Base-by-base conservation (phyloP, 2,797 vertebrate genomes). In the Discoglossus pictus region DNA sequence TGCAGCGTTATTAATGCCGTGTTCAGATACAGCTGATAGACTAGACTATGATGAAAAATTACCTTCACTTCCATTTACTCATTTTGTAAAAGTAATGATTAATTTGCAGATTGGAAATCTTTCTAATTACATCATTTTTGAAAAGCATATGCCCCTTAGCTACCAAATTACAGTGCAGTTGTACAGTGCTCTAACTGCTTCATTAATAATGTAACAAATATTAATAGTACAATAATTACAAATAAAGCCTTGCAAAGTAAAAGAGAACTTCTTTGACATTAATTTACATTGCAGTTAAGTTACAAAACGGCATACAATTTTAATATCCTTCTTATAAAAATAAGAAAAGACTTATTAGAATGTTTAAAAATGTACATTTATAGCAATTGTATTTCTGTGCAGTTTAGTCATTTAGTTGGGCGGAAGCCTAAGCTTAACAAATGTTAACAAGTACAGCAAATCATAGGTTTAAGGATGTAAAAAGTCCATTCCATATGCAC, bases 71-170 rank as follows among this genome's bases (percentile, higher is more conserved):
- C 36, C 25, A 61, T 68, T 68, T 61, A 68, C 60, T 68, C 65
- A 68, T 68, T 52, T 58, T 42, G 50, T 55, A 70, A 48, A 42
- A 50, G 34, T 70, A 55, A 70, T 62, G 59, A 56, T 63, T 70
- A 34, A 62, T 62, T 70, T 54, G 50, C 42, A 48, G 39, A 61
- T 56, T 70, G 59, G 59, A 70, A 55, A 55, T 61, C 62, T 62
- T 62, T 70, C 59, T 70, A 62, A 70, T 70, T 70, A 62, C 40
- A 62, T 42, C 23, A 18, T 63, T 70, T 70, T 55, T 62, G 59
- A 70, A 70, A 70, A 70, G 50, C 59, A 56, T 70, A 70, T 70
- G 67, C 59, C 59, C 67, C 51, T 48, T n/a, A 55, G 67, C 50
- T 55, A 56, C 42, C 21, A 38, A 62, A 62, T 61, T 68, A 68